Base-by-base conservation (phyloP, 1,140 invertebrate genomes). In the Eufriesea mexicana region DNA sequence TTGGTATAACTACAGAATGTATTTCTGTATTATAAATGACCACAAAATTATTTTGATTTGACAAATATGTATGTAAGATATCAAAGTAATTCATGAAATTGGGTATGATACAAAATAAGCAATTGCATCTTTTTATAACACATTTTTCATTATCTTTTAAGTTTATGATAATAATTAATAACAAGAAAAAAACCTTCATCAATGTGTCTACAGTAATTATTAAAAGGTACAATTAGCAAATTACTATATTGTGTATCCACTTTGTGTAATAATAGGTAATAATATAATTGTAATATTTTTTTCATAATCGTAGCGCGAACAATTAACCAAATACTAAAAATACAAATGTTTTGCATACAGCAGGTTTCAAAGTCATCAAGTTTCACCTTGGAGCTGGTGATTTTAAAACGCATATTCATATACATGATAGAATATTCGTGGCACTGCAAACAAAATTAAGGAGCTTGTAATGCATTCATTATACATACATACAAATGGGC, bases 201-300 rank as follows among this genome's bases (percentile, higher is more conserved):
- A 93, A 93, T 93, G 90, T 93, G 92, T 94, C 93, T 94, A 94
- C 91, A 94, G 90, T 94, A 94, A 94, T 94, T 93, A 94, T 93
- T 94, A 93, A 94, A 94, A 94, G 93, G 93, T 94, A 94, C 93
- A 94, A 94, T 94, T 94, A 94, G 93, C 93, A 94, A 94, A 94
- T 94, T 94, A 94, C 93, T 94, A 94, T 94, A 90, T 93, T 92
- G 92, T 94, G 91, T 94, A 94, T 93, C 93, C 92, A 93, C 92
- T 94, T 94, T 93, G 93, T 94, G 93, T 94, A 94, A 93, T 94
- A 94, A 93, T 94, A 93, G 90, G 91, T 93, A 93, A 92, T 92
- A 92, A 94, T 94, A 93, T 94, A 94, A 93, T 94, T 89, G 90
- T 93, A 93, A 93, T 94, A 92, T 92, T 91, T 92, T 94, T 87